Evolutionary conservation across 2,888 invertebrate species (phyloP).

Genomic region (Desoria tigrina): DNA sequence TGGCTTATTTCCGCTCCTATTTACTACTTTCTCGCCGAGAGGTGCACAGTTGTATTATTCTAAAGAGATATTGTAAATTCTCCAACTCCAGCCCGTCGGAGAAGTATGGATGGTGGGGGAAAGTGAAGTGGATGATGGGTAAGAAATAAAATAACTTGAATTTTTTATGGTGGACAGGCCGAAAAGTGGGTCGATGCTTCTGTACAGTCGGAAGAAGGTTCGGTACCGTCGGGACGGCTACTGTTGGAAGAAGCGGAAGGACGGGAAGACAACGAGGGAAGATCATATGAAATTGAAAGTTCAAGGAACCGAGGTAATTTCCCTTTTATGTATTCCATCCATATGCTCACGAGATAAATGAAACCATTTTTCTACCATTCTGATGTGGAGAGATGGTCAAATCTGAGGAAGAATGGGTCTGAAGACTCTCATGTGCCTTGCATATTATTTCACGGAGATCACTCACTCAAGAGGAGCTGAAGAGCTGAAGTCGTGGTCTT

Average conservation of each 20-base stretch:
- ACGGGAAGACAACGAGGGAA: conserved; percentile 95
- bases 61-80: no score
- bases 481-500: no score
- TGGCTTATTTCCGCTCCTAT: no score
- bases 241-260: conserved; percentile 98
- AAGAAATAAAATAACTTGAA: neutral
- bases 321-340: conserved; percentile 13
- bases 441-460: neutral
- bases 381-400: conserved; percentile 4
- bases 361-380: no score
- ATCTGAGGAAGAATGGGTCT: conserved; percentile 1
- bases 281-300: conserved; percentile 99
- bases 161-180: conserved; percentile 66
- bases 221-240: conserved; percentile 95
- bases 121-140: neutral
- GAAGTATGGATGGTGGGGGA: neutral
- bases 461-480: no score
- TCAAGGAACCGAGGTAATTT: conserved; percentile 85
- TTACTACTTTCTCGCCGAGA: no score
- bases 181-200: conserved; percentile 92
- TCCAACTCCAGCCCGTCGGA: no score
- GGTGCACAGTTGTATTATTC: no score
- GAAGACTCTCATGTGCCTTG: neutral
- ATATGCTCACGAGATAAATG: conserved; percentile 8
- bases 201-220: conserved; percentile 93